Base-by-base conservation (phyloP, 2,797 vertebrate species). In the Loriculus beryllinus region DNA sequence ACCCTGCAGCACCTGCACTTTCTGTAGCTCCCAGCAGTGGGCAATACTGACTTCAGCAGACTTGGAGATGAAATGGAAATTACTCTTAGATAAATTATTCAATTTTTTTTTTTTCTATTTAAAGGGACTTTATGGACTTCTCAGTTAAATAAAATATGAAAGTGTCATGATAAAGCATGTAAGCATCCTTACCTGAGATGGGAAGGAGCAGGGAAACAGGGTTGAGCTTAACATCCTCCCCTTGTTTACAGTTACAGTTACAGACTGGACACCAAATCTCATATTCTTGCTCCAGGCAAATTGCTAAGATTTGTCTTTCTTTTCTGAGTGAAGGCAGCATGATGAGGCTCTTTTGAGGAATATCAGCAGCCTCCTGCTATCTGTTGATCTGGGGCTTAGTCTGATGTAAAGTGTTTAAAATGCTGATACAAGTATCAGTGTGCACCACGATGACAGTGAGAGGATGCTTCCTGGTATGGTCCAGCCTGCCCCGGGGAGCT, bases 81-180 rank as follows among this genome's bases (percentile, higher is more conserved):
- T 72, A 92, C 57, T 77, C 62, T 59, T 49, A 57, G 90, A 96
- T 96, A 86, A 97, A 96, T 97, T 96, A 96, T 96, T 96, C n/a
- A 97, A 93, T 51, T n/a, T 6, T 72, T 93, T 88, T 94, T 96
- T 91, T 91, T 96, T 95, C 96, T 96, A 94, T 96, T 96, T 96
- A 89, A 95, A 92, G 93, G 54, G 76, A 37, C 42, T 95, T 88
- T 59, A 92, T 62, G 65, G 74, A 45, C 42, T 72, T 90, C 39
- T 81, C 19, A 3, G 68, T 88, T 97, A 85, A 97, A 95, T 96
- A 94, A 96, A 96, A 95, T 45, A 96, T 77, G 88, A 79, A 85
- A 88, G 62, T 83, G 45, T 29, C 45, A 84, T 76, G 77, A 84
- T 76, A 72, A 82, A 88, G 25, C 67, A 91, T 81, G 65, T 64